These are phyloP conservation scores for Drosophila lini DNA, from an alignment of 1,140 invertebrate species.

Conservation along the genomic window DNA sequence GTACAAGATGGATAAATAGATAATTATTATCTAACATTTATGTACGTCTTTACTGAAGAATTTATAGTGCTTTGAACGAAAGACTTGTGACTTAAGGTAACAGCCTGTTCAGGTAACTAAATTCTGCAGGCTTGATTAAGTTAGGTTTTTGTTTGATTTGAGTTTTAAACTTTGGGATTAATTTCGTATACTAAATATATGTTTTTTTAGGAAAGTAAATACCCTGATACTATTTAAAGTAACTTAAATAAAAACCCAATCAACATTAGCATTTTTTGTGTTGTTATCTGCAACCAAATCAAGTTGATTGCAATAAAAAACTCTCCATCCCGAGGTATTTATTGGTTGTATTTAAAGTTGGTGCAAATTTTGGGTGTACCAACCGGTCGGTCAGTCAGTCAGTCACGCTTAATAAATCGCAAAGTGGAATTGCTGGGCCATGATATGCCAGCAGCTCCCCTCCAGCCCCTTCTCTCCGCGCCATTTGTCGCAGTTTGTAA, in stretches of 20 bases:
- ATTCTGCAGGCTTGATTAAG: not conserved
- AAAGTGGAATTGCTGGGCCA: conserved; percentile 73
- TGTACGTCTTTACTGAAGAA: not conserved
- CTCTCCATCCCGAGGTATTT: conserved; percentile 22
- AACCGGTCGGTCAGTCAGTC: conserved; percentile 74
- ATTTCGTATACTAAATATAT: too few relatives aligned
- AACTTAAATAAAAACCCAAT: not conserved
- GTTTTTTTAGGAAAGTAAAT: too few relatives aligned
- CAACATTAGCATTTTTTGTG: conserved; percentile 1
- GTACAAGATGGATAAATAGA: not conserved
- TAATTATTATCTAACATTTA: conserved; percentile 3
- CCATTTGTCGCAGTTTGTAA: conserved; percentile 50
- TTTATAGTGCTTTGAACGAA: not conserved
- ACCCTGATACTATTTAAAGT: too few relatives aligned
- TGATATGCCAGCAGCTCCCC: conserved; percentile 22
- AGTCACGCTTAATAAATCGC: conserved; percentile 80
- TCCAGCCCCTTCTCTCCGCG: not conserved
- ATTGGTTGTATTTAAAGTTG: conserved; percentile 47
- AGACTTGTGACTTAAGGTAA: too few relatives aligned
- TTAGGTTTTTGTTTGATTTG: not conserved
- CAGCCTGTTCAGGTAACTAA: not conserved
- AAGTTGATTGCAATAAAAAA: conserved; percentile 29
- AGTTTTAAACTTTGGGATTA: not conserved
- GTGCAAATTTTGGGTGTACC: conserved; percentile 63
- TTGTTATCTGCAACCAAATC: not conserved